Base-by-base conservation (phyloP, 2,113 vertebrate genomes). In the Corythoichthys intestinalis region DNA sequence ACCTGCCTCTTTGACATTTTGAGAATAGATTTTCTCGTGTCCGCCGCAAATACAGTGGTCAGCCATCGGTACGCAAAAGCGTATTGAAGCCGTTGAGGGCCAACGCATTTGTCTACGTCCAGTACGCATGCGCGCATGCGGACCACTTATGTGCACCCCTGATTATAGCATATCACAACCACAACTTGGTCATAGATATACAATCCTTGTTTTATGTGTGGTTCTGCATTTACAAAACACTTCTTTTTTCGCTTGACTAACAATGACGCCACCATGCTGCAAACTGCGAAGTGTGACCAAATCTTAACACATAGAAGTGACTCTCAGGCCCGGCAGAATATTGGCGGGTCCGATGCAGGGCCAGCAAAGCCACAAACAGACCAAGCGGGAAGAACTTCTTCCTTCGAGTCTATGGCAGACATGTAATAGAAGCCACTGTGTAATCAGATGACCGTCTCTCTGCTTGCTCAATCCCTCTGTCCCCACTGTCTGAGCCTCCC, bases 371-470 rank as follows among this genome's bases (percentile, higher is more conserved):
- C 61, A 84, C 83, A 77, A 75, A 76, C 86, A 81, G 75, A 71
- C 78, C 37, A 49, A 69, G 72, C 13, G 77, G 80, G 87, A 85
- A 85, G 75, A 83, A 90, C 70, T 74, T 88, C 87, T 91, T 91
- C 90, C 90, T 91, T 88, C 72, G 86, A 86, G 87, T 85, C 88
- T 89, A 78, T 85, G 84, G 85, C 80, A 81, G 87, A 79, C 84
- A 70, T 91, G 92, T 93, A 92, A 93, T 91, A 93, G 89, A 93
- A 92, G 88, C 89, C 79, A 81, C 86, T 89, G 89, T 93, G 91
- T 93, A 93, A 92, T 93, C 91, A 93, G 92, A 92, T 93, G 92
- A 92, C 90, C 90, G 85, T 85, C 86, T 90, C 88, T 83, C 73
- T 79, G 79, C 79, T 79, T 65, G 79, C 80, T 80, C 39, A 74